These are phyloP conservation scores for Atlantisia rogersi DNA, from an alignment of 2,113 vertebrate species.

Conservation along the genomic window DNA sequence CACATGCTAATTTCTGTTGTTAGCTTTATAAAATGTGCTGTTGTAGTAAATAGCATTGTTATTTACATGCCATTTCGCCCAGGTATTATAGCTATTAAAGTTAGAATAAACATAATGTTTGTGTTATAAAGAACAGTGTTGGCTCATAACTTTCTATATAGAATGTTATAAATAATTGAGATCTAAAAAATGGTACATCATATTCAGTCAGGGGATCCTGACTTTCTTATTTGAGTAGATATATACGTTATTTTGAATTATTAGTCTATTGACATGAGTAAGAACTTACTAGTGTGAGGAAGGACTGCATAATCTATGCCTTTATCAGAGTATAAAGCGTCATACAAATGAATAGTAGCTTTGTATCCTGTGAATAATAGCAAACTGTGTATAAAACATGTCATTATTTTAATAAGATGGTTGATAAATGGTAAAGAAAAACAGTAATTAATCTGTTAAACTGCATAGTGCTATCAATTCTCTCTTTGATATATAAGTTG, in stretches of 20 bases:
- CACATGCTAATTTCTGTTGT: background rate
- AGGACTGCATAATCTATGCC: background rate
- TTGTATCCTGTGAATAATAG: background rate
- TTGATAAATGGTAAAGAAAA: slow-evolving; percentile 5
- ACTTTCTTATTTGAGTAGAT: background rate
- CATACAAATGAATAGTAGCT: background rate
- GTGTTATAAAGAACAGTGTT: background rate
- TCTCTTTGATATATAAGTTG: background rate
- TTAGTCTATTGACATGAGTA: background rate
- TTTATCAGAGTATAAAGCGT: background rate
- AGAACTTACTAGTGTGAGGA: background rate
- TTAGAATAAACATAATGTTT: background rate
- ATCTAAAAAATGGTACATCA: background rate
- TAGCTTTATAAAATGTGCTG: background rate
- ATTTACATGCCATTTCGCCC: background rate
- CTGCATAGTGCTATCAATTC: background rate
- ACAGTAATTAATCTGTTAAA: background rate
- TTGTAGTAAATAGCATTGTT: background rate
- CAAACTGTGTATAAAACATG: background rate
- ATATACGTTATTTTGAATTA: background rate
- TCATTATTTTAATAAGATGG: background rate
- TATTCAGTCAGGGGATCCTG: background rate
- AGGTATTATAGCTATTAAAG: background rate
- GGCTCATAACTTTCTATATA: background rate
- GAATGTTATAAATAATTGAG: background rate